These are phyloP conservation scores for Chloroceryle inda DNA, from an alignment of 2,797 vertebrate species.

Conservation along the genomic window DNA sequence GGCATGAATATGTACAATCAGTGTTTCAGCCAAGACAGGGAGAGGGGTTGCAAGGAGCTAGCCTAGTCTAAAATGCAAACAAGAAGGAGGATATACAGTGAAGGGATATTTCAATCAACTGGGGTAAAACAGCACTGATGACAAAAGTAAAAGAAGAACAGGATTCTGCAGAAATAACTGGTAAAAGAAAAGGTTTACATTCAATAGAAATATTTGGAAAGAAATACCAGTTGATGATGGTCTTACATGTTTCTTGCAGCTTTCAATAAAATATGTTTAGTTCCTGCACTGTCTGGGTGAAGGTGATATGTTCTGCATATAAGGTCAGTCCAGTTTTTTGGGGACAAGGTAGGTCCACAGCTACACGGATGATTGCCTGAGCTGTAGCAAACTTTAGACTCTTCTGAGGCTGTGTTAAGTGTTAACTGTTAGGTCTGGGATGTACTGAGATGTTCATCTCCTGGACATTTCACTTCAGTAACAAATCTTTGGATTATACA, in stretches of 20 bases:
- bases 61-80: neutral
- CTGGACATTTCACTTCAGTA: neutral
- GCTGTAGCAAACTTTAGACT: neutral
- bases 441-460: fast-evolving
- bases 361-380: neutral
- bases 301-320: fast-evolving
- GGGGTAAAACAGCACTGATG: neutral
- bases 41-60: neutral
- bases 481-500: neutral
- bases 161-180: neutral
- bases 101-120: neutral
- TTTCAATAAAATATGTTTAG: neutral
- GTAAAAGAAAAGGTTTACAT: neutral
- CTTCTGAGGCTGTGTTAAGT: neutral
- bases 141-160: neutral
- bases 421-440: neutral
- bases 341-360: fast-evolving
- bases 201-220: neutral
- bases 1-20: neutral
- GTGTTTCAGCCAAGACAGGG: neutral
- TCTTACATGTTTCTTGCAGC: neutral
- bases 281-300: neutral
- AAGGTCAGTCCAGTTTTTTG: neutral
- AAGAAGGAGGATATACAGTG: neutral
- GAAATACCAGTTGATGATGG: neutral